phyloP scores from a whole-genome alignment of 2,888 invertebrate species.

The Psylliodes chrysocephalus region DNA sequence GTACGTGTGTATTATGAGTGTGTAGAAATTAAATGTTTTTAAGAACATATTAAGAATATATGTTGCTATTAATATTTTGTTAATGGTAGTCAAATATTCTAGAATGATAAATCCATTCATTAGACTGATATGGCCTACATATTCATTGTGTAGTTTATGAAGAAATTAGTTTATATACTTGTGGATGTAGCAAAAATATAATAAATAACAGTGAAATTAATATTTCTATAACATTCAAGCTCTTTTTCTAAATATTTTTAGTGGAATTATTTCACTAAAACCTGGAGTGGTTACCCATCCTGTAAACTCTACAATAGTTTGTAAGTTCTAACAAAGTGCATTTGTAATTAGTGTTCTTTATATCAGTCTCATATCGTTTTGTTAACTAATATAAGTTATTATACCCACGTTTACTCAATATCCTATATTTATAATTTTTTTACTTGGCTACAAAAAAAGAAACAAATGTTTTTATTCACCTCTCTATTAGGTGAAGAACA shows the following conservation, averaged over 20 bases:
- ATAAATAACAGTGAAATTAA: too few species aligned
- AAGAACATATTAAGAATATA: too few species aligned
- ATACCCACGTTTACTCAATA: background rate
- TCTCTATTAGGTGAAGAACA: constrained; percentile 10
- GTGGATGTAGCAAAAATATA: too few species aligned
- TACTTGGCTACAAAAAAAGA: constrained; percentile 3
- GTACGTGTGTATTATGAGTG: too few species aligned
- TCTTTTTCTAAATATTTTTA: background rate
- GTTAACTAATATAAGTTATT: background rate
- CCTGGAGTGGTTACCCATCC: background rate
- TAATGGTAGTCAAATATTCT: too few species aligned
- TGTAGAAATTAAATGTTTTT: too few species aligned
- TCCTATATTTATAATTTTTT: background rate
- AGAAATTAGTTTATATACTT: too few species aligned
- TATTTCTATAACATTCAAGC: background rate
- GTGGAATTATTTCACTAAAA: background rate
- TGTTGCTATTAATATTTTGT: too few species aligned
- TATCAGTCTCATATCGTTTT: constrained; percentile 10
- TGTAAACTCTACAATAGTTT: background rate
- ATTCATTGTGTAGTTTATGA: too few species aligned
- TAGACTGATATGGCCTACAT: too few species aligned
- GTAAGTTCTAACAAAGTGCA: background rate
- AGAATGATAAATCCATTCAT: too few species aligned
- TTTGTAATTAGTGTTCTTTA: constrained; percentile 3
- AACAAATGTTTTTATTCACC: constrained; percentile 1